These are phyloP conservation scores for Hyles lineata DNA, from an alignment of 2,888 invertebrate genomes.

Conservation along the genomic window DNA sequence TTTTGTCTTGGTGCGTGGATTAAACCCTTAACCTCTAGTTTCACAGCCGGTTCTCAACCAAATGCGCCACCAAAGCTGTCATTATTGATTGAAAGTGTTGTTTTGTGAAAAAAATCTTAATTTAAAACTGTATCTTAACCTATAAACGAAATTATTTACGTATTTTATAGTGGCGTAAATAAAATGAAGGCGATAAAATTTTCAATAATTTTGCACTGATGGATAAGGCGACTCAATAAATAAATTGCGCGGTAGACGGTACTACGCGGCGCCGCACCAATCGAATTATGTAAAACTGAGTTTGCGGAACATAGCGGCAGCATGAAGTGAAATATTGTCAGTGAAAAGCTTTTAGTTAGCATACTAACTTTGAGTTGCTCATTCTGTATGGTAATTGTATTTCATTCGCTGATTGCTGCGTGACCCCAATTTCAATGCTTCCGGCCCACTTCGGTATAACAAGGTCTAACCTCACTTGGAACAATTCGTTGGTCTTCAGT, in stretches of 20 bases:
- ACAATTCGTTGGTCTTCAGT: conserved; percentile 93
- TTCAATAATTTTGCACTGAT: background rate
- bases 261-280: background rate
- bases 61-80: too few species aligned
- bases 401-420: conserved; percentile 94
- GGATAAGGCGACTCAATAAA: background rate
- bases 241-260: background rate
- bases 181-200: background rate
- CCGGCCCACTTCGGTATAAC: conserved; percentile 98
- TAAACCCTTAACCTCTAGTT: too few species aligned
- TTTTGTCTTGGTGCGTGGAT: too few species aligned
- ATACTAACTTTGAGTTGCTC: conserved; percentile 92
- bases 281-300: too few species aligned
- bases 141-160: too few species aligned
- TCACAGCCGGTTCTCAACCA: too few species aligned
- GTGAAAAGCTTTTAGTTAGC: conserved; percentile 6
- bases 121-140: too few species aligned
- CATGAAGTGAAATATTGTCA: too few species aligned
- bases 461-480: conserved; percentile 95
- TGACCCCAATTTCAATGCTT: conserved; percentile 96
- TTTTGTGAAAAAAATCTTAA: too few species aligned
- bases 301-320: too few species aligned
- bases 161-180: background rate
- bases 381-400: conserved; percentile 96
- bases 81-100: too few species aligned